Evolutionary conservation across 2,888 invertebrate species (phyloP), one percentile per base, ranked within the genome.

Genomic region (Vanessa cardui): DNA sequence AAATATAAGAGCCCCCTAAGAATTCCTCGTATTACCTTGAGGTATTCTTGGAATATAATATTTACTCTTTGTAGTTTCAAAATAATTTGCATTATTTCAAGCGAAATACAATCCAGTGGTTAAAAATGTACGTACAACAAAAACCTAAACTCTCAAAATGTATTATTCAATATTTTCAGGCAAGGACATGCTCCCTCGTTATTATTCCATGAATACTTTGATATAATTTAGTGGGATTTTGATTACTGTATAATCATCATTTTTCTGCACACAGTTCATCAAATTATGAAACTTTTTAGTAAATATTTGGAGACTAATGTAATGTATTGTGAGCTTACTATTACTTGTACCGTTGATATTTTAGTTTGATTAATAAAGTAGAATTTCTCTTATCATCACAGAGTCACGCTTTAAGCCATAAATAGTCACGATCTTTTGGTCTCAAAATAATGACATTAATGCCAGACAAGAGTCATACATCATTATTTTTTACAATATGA

Each of bases 351-450:
- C 21, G 12, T 15, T 50, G 21, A 21, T 15, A 50, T 21, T 15
- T 44, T 15, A 18, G 6, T 58, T 46, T 18, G 21, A 58, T 58
- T n/a, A 21, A 58, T 58, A 39, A 64, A 58, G n/a, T 18, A 49
- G 31, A 16, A 33, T 65, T 26, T 20, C 46, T 59, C 50, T 52
- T 60, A 59, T 60, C 59, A 60, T 60, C n/a, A 59, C 49, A 20
- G n/a, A 65, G 52, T 60, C 66, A 61, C 76, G 71, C 77, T 80
- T 82, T 81, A 81, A 82, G 0, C 79, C 73, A 78, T 78, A 73
- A 69, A 60, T 61, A 75, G 79, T 80, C 80, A 81, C 76, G 74
- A 74, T 20, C 52, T 58, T 39, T 50, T 46, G 31, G 52, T 18
- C 59, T 46, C 45, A 20, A 65, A 59, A 54, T 58, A 44, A 46